Evolutionary conservation across 2,888 invertebrate genomes (phyloP).

Genomic region (Chrysopilus asiliformis): DNA sequence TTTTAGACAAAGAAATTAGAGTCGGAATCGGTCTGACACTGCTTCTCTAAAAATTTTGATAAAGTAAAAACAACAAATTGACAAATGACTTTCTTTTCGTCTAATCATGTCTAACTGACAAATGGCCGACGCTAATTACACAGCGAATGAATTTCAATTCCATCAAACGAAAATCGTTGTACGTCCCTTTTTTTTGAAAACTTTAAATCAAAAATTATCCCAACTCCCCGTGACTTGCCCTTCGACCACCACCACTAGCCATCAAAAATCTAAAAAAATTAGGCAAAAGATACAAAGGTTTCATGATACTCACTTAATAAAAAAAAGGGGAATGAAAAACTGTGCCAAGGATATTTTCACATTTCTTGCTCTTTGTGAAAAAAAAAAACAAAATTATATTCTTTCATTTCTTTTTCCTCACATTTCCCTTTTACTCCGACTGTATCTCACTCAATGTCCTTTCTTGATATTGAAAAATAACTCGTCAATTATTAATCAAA

Average conservation of each 20-base stretch:
- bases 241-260: too few species aligned
- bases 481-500: constrained; percentile 13
- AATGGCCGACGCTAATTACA: constrained; percentile 8
- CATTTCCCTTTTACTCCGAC: background rate
- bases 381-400: background rate
- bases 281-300: too few species aligned
- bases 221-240: background rate
- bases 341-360: too few species aligned
- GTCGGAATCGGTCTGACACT: too few species aligned
- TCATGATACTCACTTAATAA: too few species aligned
- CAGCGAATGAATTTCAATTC: constrained; percentile 1
- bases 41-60: too few species aligned
- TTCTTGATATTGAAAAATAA: constrained; percentile 8
- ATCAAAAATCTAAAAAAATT: too few species aligned
- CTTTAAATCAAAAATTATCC: background rate
- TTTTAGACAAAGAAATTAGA: too few species aligned
- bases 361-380: too few species aligned
- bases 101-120: constrained; percentile 5
- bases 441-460: background rate
- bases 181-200: too few species aligned
- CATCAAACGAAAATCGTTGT: too few species aligned
- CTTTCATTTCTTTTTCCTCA: background rate
- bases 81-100: constrained; percentile 1
- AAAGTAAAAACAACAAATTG: constrained; percentile 1
- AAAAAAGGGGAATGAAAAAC: too few species aligned